Conservation (phyloP, 2,888 invertebrate genomes). For the Drosophila siamana region DNA sequence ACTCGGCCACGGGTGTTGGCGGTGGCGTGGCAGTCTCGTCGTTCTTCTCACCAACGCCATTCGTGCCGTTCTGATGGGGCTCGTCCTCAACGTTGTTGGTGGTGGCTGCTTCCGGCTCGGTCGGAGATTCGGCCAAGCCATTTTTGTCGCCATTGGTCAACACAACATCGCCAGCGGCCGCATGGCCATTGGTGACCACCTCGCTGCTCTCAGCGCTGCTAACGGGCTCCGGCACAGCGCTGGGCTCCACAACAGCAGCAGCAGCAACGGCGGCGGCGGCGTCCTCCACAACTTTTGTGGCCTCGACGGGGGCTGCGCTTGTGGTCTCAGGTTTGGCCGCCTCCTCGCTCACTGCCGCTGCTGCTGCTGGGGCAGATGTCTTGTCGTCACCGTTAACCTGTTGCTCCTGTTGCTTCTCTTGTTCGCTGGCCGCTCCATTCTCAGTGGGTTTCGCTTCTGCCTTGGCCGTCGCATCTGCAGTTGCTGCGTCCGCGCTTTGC, state of each 20-base stretch:
- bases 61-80: constrained; percentile 75
- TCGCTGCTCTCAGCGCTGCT: constrained; percentile 21
- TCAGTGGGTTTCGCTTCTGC: constrained; percentile 65
- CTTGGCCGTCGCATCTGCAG: constrained; percentile 41
- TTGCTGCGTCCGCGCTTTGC: constrained; percentile 32
- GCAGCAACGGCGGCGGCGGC: constrained; percentile 27
- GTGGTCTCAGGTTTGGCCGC: constrained; percentile 53
- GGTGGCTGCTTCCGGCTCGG: constrained; percentile 58
- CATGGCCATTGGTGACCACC: constrained; percentile 75
- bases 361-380: constrained; percentile 51
- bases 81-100: constrained; percentile 58
- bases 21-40: constrained; percentile 67
- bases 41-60: constrained; percentile 57
- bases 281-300: constrained; percentile 5
- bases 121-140: constrained; percentile 66
- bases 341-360: constrained; percentile 56
- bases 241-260: constrained; percentile 53
- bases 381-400: constrained; percentile 70
- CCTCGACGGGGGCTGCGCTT: constrained; percentile 23
- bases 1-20: constrained; percentile 73
- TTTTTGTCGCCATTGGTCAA: constrained; percentile 81
- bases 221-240: constrained; percentile 45
- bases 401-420: constrained; percentile 57
- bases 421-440: constrained; percentile 74
- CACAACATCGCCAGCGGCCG: constrained; percentile 38